Conservation (phyloP, 2,113 vertebrate genomes). For the Bolborhynchus lineola region DNA sequence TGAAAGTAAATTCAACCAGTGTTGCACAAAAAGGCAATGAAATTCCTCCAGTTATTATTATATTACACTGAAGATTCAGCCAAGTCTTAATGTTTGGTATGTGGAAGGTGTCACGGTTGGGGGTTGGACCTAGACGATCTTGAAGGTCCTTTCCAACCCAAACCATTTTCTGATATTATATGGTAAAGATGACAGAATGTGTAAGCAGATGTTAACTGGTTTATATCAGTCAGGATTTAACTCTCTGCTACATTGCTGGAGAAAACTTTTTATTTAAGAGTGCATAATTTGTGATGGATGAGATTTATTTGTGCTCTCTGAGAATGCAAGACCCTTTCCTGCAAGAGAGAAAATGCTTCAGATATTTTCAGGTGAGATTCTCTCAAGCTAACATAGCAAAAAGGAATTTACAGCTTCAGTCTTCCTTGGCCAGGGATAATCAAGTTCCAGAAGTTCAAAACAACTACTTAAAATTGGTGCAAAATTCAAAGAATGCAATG, state of each 20-base stretch:
- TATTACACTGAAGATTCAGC: background rate
- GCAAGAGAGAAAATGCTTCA: background rate
- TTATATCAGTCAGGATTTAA: background rate
- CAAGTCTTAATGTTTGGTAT: background rate
- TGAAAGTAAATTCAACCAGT: background rate
- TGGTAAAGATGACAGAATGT: background rate
- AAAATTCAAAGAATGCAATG: background rate
- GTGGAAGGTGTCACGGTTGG: background rate
- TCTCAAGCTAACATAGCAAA: background rate
- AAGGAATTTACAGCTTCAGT: background rate
- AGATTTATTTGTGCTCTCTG: background rate
- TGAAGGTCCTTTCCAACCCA: background rate
- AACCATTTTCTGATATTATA: background rate
- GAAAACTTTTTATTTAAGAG: background rate
- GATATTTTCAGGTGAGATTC: background rate
- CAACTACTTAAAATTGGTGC: background rate
- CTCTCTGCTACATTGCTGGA: background rate
- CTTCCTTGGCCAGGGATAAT: background rate
- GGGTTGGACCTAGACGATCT: background rate
- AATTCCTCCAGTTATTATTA: background rate
- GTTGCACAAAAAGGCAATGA: background rate
- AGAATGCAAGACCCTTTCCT: background rate
- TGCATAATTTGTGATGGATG: background rate
- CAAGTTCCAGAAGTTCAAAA: background rate
- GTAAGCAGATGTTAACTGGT: background rate